Evolutionary conservation across 2,797 vertebrate species (phyloP).

Genomic region (Gouania willdenowi): DNA sequence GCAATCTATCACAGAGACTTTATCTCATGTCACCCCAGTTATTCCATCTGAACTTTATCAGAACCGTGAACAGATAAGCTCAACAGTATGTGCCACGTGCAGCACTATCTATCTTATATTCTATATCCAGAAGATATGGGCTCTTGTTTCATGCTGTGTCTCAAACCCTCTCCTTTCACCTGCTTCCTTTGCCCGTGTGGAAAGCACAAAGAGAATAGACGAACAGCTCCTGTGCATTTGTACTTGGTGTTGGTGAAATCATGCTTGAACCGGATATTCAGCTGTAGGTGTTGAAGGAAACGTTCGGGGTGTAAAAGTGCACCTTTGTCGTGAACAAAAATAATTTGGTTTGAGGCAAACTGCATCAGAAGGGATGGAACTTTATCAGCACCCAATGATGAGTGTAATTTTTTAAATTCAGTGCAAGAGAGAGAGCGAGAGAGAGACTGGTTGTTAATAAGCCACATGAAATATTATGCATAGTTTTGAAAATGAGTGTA

Average conservation of each 20-base stretch:
- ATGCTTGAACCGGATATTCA: conserved; percentile 37
- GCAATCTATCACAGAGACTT: no score
- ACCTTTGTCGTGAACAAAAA: conserved; percentile 45
- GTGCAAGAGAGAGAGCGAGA: no score
- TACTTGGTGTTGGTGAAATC: conserved; percentile 19
- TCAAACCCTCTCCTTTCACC: conserved; percentile 11
- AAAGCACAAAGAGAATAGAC: conserved; percentile 54
- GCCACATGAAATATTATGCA: no score
- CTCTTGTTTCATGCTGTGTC: conserved; percentile 4
- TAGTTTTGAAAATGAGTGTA: no score
- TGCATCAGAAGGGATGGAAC: conserved; percentile 5
- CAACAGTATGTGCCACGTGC: no score
- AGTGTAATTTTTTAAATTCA: no score
- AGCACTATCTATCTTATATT: not conserved
- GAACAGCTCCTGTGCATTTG: conserved; percentile 35
- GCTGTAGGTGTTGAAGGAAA: conserved; percentile 27
- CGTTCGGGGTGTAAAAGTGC: conserved; percentile 24
- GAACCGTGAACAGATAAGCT: no score
- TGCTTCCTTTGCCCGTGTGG: conserved; percentile 11
- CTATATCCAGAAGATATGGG: not conserved
- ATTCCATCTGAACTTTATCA: no score
- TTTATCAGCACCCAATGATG: conserved; percentile 3
- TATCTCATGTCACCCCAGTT: no score
- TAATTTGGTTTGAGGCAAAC: conserved; percentile 30
- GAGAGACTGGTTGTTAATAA: no score